Conservation (phyloP, 2,888 invertebrate genomes). For the Limenitis camilla region DNA sequence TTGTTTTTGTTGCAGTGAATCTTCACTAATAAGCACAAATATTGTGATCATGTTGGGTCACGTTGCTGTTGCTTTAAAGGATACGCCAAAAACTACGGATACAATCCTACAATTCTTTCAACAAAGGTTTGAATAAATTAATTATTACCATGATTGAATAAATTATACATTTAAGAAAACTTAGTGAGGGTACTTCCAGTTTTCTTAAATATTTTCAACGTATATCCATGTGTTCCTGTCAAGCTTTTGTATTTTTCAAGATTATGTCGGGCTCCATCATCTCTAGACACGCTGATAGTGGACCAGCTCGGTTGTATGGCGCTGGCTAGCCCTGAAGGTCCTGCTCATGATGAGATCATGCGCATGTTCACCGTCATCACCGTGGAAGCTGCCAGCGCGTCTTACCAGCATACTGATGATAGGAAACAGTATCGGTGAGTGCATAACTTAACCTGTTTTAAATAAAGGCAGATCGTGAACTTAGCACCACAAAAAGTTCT, state of each 20-base stretch:
- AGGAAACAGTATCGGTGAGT: constrained; percentile 58
- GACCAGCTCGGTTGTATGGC: constrained; percentile 99
- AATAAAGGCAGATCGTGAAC: too few species aligned
- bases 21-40: constrained; percentile 94
- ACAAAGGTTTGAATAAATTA: too few species aligned
- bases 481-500: too few species aligned
- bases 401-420: constrained; percentile 60
- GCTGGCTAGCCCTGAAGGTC: constrained; percentile 90
- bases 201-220: background rate
- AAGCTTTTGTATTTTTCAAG: constrained; percentile 37
- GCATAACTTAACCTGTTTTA: background rate
- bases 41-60: constrained; percentile 98
- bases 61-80: constrained; percentile 94
- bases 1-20: constrained; percentile 78
- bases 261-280: constrained; percentile 93
- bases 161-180: too few species aligned
- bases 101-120: constrained; percentile 97
- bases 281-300: constrained; percentile 94
- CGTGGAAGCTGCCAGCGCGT: constrained; percentile 89
- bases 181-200: too few species aligned
- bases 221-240: background rate
- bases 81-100: constrained; percentile 94
- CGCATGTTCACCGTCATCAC: constrained; percentile 97
- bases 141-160: too few species aligned
- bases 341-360: constrained; percentile 96